Base-by-base conservation (phyloP, 2,888 invertebrate species). In the Apotomis capreana region DNA sequence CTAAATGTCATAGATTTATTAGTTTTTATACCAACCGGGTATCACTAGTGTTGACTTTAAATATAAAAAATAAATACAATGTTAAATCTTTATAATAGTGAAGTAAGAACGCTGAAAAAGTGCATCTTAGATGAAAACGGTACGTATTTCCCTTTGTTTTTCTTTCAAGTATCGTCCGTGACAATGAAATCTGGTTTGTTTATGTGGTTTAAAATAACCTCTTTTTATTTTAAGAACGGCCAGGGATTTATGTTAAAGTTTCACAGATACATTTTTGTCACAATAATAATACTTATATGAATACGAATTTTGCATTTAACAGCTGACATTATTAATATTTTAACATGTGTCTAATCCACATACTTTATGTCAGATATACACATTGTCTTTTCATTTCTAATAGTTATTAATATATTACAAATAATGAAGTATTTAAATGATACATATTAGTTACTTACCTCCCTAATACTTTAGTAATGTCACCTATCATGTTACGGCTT, bases 1-100 rank as follows among this genome's bases (percentile, higher is more conserved):
- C 93, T 92, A 93, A 85, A 87, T 82, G 83, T 82, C 81, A 83
- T 79, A 81, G 81, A 79, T 84, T 83, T 84, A 87, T 84, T 81
- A 75, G 75, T 71, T 74, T 76, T 73, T 65, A 76, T 60, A 74
- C 62, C 68, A 76, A 73, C 26, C 68, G 74, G 61, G 72, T 74
- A 65, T 72, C 62, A 49, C 63, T 60, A 65, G 67, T 57, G 68
- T 63, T 68, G 46, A 36, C 62, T 69, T 62, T 26, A 4, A 52
- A 9, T 49, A 49, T 3, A 8, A 55, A 55, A 37, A 61, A 61
- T 9, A 8, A 0, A 5, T 10, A 10, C n/a, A 13, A 13, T 26
- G 5, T n/a, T 13, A 12, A 13, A 15, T 55, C 12, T 26, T 37
- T 4, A 52, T 59, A 44, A 40, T 44, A 13, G 10, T 61, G 26